These are phyloP conservation scores for Carollia perspicillata DNA, from an alignment of 2,113 vertebrate genomes.

Conservation along the genomic window DNA sequence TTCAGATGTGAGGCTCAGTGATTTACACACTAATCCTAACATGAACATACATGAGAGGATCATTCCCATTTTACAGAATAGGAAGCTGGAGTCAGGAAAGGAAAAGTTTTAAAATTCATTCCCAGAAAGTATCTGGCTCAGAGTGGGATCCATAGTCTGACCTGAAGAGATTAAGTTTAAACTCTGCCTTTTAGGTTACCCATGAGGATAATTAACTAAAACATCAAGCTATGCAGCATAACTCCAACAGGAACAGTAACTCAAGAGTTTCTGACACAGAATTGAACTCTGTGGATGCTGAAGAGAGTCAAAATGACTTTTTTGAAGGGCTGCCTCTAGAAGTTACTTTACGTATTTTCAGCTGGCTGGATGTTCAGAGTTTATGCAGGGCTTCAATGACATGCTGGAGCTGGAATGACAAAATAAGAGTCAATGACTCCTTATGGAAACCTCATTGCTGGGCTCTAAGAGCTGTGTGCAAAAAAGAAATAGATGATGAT, in stretches of 20 bases:
- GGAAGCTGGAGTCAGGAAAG: not conserved
- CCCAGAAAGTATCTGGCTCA: not conserved
- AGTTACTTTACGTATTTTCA: slow-evolving; percentile 86
- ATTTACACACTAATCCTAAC: not conserved
- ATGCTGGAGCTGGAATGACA: slow-evolving; percentile 85
- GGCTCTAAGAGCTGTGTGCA: slow-evolving; percentile 81
- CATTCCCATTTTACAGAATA: not conserved
- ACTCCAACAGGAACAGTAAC: slow-evolving; percentile 57
- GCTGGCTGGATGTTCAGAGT: slow-evolving; percentile 84
- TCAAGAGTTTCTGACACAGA: slow-evolving; percentile 29
- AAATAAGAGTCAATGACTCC: slow-evolving; percentile 81
- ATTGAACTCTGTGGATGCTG: not conserved
- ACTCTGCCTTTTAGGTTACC: slow-evolving; percentile 61
- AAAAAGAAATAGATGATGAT: slow-evolving; percentile 87
- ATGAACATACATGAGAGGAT: not conserved
- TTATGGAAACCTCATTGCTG: slow-evolving; percentile 89
- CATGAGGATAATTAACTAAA: slow-evolving; percentile 15
- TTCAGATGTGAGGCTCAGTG: not conserved
- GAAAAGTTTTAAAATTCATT: slow-evolving; percentile 15
- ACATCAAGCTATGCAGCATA: slow-evolving; percentile 80
- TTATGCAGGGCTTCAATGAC: slow-evolving; percentile 85
- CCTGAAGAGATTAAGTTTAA: slow-evolving; percentile 45
- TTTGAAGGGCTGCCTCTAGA: slow-evolving; percentile 84
- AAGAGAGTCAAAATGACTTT: slow-evolving; percentile 73
- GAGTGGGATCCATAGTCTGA: not conserved